Conservation (phyloP, 2,113 vertebrate genomes). For the Smithornis capensis region DNA sequence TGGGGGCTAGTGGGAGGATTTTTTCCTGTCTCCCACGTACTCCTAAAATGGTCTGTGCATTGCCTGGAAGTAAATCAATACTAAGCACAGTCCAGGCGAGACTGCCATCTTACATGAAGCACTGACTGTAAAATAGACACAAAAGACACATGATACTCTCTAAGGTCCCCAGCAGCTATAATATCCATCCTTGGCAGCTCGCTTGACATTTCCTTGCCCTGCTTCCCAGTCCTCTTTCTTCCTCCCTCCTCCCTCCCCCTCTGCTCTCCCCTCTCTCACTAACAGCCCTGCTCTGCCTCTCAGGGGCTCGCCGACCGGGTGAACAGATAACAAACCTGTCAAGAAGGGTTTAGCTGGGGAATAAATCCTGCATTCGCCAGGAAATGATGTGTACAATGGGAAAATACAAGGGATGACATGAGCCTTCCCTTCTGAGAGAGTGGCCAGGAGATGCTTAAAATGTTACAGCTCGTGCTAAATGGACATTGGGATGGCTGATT, state of each 20-base stretch:
- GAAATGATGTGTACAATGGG: constrained; percentile 83
- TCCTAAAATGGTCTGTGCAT: constrained; percentile 65
- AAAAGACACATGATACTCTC: constrained; percentile 81
- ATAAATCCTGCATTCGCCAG: constrained; percentile 81
- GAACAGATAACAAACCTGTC: constrained; percentile 93
- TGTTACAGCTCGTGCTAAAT: constrained; percentile 72
- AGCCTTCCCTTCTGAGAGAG: constrained; percentile 76
- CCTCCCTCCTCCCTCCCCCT: constrained; percentile 39
- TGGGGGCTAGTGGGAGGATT: not conserved
- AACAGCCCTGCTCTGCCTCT: constrained; percentile 81
- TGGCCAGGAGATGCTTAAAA: constrained; percentile 75
- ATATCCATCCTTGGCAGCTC: constrained; percentile 88
- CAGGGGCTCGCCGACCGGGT: constrained; percentile 80
- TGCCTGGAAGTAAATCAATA: constrained; percentile 78
- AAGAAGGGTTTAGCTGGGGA: constrained; percentile 82
- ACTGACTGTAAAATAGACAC: constrained; percentile 81
- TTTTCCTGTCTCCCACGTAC: constrained; percentile 40
- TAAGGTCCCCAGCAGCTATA: constrained; percentile 84
- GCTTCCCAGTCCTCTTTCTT: constrained; percentile 75
- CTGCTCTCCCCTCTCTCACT: constrained; percentile 58
- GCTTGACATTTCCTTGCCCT: constrained; percentile 90
- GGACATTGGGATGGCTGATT: constrained; percentile 79
- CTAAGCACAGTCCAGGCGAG: constrained; percentile 70
- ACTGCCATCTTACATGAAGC: constrained; percentile 81
- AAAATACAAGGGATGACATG: constrained; percentile 76